Percentiles rank a stretch among this genome's conserved stretches.
These are phyloP conservation scores for Lytechinus pictus DNA, from an alignment of 35 echinoderm and acorn worm genomes.

Conservation along the genomic window DNA sequence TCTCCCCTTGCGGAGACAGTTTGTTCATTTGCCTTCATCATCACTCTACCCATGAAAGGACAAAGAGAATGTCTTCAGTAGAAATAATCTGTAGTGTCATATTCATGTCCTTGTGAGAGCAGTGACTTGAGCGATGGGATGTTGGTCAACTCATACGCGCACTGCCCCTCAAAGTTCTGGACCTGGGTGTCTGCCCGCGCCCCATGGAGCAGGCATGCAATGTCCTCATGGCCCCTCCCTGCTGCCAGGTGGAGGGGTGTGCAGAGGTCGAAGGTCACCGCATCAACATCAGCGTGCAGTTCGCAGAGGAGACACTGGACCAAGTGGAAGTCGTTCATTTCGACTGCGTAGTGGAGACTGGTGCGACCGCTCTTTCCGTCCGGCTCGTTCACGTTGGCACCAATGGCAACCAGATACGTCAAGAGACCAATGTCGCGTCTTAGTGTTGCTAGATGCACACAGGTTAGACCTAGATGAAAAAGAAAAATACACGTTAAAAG, in stretches of 20 bases:
- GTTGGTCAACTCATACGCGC: constrained; percentile 58
- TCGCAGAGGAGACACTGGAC: constrained; percentile 60
- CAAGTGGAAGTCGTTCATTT: constrained; percentile 65
- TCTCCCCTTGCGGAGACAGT: neutral
- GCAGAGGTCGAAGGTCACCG: constrained; percentile 83
- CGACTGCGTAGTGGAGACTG: constrained; percentile 85
- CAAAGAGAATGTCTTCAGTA: neutral
- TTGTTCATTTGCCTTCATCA: neutral
- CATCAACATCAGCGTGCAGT: constrained; percentile 73
- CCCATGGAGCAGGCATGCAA: constrained; percentile 60
- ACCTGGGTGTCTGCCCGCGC: constrained; percentile 68
- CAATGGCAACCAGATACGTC: constrained; percentile 62
- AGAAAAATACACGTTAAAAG: neutral
- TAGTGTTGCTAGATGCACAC: constrained; percentile 79
- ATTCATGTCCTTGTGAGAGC: neutral
- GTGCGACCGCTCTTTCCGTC: constrained; percentile 93
- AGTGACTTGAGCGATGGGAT: constrained; percentile 27
- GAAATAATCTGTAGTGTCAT: neutral
- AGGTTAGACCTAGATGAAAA: constrained; percentile 77
- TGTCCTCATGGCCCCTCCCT: constrained; percentile 56
- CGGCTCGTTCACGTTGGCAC: constrained; percentile 77
- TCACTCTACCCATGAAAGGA: neutral
- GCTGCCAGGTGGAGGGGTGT: constrained; percentile 92
- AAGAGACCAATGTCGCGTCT: constrained; percentile 50
- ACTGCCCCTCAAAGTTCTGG: constrained; percentile 78